A percentile compares a stretch with the other conserved stretches of the same genome.
Evolutionary conservation across 2,113 vertebrate species (phyloP).

Genomic region (Montifringilla adamsi): DNA sequence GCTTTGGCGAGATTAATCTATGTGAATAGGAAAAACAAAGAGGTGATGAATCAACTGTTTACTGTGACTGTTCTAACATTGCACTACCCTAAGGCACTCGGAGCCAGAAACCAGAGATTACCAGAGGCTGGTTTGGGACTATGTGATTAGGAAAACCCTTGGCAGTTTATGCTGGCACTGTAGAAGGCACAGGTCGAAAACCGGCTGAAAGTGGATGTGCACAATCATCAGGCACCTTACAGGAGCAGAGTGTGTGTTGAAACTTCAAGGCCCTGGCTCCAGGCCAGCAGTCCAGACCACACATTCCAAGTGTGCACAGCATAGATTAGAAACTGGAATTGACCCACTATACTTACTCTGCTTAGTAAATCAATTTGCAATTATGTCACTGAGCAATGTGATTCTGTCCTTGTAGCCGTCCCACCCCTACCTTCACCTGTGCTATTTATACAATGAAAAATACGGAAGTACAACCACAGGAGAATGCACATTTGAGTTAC

Average conservation of each 20-base stretch:
- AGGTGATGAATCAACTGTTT: neutral
- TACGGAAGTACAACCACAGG: neutral
- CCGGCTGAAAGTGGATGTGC: fast-evolving
- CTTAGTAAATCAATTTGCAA: neutral
- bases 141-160: fast-evolving
- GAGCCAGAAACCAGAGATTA: neutral
- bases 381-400: neutral
- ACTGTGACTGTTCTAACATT: neutral
- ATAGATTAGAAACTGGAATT: neutral
- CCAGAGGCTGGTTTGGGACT: neutral
- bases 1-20: fast-evolving
- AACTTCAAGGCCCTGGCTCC: neutral
- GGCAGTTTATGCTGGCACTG: neutral
- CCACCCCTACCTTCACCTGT: neutral
- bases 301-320: fast-evolving
- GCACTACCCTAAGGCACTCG: neutral
- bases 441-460: neutral
- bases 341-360: neutral
- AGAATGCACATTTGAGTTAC: neutral
- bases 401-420: neutral
- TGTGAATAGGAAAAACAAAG: neutral
- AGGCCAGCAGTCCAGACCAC: neutral
- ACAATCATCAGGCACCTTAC: neutral
- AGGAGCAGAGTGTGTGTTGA: neutral
- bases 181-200: neutral